phyloP scores from a whole-genome alignment of 2,888 invertebrate genomes.

The Cancer borealis region DNA sequence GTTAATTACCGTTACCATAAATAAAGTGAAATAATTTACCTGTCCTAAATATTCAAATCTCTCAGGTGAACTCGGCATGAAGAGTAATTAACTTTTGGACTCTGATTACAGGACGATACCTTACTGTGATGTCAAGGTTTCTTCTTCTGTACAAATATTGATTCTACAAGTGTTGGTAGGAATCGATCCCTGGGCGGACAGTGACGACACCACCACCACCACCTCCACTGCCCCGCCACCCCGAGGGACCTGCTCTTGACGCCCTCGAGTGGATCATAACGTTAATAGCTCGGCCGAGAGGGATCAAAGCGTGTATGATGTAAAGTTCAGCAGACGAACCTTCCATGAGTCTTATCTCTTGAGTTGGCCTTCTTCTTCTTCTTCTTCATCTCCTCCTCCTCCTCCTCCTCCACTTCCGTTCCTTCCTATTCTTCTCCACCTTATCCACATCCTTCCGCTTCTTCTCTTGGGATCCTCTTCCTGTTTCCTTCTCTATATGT shows the following conservation, averaged over 20 bases:
- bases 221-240: neutral
- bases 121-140: neutral
- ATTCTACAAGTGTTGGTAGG: neutral
- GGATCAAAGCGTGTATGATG: neutral
- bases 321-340: neutral
- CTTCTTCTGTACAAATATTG: neutral
- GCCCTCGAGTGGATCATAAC: conserved; percentile 25
- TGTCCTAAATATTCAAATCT: neutral
- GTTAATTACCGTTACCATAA: neutral
- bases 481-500: no score
- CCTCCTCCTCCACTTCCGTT: no score
- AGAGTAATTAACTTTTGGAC: neutral
- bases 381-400: neutral
- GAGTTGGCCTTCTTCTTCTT: neutral
- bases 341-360: neutral
- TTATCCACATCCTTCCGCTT: neutral
- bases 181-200: neutral
- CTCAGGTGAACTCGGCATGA: neutral
- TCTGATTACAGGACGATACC: neutral
- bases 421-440: neutral
- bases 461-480: neutral
- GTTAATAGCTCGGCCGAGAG: neutral
- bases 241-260: neutral
- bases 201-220: neutral
- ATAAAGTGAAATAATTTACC: neutral